These are phyloP conservation scores for Enteromius anoplus DNA, from an alignment of 2,797 vertebrate genomes.

Conservation along the genomic window DNA sequence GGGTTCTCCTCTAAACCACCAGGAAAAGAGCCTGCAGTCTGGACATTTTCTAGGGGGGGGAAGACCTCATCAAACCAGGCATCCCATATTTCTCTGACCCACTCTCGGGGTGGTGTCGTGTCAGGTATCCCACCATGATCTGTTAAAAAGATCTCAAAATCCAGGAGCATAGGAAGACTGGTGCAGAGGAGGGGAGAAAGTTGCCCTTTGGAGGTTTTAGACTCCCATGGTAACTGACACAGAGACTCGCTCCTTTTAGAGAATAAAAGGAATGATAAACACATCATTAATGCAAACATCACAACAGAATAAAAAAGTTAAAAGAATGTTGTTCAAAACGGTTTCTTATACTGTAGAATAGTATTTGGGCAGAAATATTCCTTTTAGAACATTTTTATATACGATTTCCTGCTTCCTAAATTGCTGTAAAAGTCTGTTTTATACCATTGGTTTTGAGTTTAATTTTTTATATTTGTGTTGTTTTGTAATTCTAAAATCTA, in stretches of 20 bases:
- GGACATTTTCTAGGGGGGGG: constrained; percentile 53
- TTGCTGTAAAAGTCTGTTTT: neutral
- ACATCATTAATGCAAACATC: neutral
- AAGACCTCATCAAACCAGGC: constrained; percentile 68
- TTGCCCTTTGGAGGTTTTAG: neutral
- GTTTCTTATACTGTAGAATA: neutral
- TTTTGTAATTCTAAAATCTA: neutral
- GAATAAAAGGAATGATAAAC: constrained; percentile 24
- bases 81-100: constrained; percentile 65
- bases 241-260: constrained; percentile 56
- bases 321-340: neutral
- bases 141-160: constrained; percentile 69
- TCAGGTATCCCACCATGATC: constrained; percentile 61
- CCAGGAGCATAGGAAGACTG: constrained; percentile 67
- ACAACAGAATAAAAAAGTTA: neutral
- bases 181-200: constrained; percentile 50
- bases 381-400: neutral
- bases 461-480: neutral
- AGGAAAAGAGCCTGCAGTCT: neutral
- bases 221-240: constrained; percentile 23
- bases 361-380: neutral
- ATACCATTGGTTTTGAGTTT: neutral
- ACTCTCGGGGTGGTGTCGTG: constrained; percentile 51
- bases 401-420: neutral
- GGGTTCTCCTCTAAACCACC: constrained; percentile 26